phyloP scores from a whole-genome alignment of 2,113 vertebrate species.

The Recurvirostra avosetta region DNA sequence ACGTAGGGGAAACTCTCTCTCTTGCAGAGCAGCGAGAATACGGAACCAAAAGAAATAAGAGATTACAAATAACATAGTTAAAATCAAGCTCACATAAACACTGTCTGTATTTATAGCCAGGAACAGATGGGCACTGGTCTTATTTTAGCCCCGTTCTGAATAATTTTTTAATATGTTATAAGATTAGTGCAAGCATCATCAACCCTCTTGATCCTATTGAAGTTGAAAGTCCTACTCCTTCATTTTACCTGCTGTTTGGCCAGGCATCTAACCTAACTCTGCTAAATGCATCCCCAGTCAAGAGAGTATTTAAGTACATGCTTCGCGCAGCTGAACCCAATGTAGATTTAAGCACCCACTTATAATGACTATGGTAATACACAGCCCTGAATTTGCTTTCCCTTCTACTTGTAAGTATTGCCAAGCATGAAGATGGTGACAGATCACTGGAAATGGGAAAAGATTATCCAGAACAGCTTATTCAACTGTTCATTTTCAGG shows the following conservation, averaged over 20 bases:
- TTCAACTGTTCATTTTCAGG: background rate
- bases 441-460: background rate
- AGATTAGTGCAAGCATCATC: background rate
- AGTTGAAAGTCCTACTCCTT: background rate
- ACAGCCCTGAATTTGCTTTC: background rate
- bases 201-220: background rate
- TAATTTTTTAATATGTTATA: background rate
- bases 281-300: background rate
- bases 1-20: background rate
- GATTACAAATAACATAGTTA: conserved; percentile 16
- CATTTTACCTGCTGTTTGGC: background rate
- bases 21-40: background rate
- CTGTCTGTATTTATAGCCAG: background rate
- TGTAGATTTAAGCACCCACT: background rate
- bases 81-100: conserved; percentile 45
- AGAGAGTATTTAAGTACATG: background rate
- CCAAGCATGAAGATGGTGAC: background rate
- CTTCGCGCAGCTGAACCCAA: background rate
- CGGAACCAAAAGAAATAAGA: conserved; percentile 50
- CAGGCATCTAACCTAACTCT: background rate
- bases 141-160: background rate
- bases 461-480: background rate
- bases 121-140: background rate
- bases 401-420: background rate
- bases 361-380: background rate